Evolutionary conservation across 2,888 invertebrate species (phyloP), one percentile per base, ranked within the genome.

Genomic region (Melanostoma mellinum): DNA sequence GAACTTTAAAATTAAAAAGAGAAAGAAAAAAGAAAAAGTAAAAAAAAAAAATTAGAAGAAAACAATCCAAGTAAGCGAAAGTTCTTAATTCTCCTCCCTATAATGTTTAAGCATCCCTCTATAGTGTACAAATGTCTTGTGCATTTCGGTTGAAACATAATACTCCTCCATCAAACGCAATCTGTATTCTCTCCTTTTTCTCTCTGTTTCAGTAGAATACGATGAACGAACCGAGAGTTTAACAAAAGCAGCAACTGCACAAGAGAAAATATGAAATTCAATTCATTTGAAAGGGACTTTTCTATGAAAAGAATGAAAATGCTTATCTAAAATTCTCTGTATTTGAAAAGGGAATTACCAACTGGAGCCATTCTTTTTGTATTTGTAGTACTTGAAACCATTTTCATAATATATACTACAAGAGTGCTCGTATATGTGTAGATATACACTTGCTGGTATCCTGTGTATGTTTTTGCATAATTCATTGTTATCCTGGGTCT

Each of bases 281-380:
- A 78, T 78, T 74, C 82, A 82, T 82, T 82, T 82, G 73, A 82
- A 82, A 82, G 68, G 48, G 77, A 78, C 63, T 58, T 78, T 74
- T 78, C 60, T 58, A 60, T 78, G 65, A 36, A 69, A 68, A 69
- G 73, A 73, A 73, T 73, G 65, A 69, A 78, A 82, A 78, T 73
- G 56, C 73, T 78, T 78, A 78, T 82, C 82, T 82, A 56, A 74
- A 78, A 78, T 77, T 68, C 68, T 78, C 72, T 74, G 68, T 74
- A 78, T 78, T 78, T 78, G 78, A 84, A 84, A 78, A 69, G 65
- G 40, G 78, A 84, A 74, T 78, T 82, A 65, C 73, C 58, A 82
- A 78, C 63, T 56, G 2, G 72, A 58, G 35, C 20, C 20, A 46
- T 61, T 61, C 46, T 46, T 8, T 61, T 61, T 61, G 35, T 61